These are phyloP conservation scores for Sitodiplosis mosellana DNA, from an alignment of 1,140 invertebrate genomes.

Conservation along the genomic window DNA sequence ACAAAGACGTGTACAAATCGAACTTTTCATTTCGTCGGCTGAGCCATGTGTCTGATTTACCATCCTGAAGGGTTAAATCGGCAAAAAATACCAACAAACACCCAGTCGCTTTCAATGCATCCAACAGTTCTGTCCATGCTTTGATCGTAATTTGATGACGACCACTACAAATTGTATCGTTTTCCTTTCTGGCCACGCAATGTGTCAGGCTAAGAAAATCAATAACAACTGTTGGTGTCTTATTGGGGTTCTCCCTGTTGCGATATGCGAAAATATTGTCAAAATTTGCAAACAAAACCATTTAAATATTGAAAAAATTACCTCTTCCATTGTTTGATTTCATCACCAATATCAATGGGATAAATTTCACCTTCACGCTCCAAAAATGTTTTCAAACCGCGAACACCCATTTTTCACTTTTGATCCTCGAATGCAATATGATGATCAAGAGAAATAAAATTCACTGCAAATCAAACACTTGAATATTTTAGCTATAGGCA, in stretches of 20 bases:
- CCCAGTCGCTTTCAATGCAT: not conserved
- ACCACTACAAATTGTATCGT: not conserved
- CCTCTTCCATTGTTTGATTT: slow-evolving; percentile 1
- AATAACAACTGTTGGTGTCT: not conserved
- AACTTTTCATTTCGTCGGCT: not conserved
- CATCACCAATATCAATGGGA: not conserved
- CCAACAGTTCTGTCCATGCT: not conserved
- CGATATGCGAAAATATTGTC: not conserved
- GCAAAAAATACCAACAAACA: not conserved
- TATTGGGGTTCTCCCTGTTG: not conserved
- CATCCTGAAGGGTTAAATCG: not conserved
- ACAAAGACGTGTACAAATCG: not conserved
- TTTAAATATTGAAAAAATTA: not conserved
- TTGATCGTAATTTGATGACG: not conserved
- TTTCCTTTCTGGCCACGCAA: not conserved
- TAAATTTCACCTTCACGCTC: not conserved
- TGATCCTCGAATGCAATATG: no score
- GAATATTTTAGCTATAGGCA: no score
- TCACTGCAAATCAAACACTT: no score
- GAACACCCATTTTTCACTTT: slow-evolving; percentile 1
- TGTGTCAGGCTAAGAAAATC: not conserved
- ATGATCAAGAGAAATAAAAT: no score
- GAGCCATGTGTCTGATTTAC: not conserved
- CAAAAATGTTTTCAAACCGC: slow-evolving; percentile 1
- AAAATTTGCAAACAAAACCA: not conserved